Percentiles rank a stretch among this genome's conserved stretches.
Evolutionary conservation across 2,113 vertebrate species (phyloP).

Genomic region (Oreotrochilus melanogaster): DNA sequence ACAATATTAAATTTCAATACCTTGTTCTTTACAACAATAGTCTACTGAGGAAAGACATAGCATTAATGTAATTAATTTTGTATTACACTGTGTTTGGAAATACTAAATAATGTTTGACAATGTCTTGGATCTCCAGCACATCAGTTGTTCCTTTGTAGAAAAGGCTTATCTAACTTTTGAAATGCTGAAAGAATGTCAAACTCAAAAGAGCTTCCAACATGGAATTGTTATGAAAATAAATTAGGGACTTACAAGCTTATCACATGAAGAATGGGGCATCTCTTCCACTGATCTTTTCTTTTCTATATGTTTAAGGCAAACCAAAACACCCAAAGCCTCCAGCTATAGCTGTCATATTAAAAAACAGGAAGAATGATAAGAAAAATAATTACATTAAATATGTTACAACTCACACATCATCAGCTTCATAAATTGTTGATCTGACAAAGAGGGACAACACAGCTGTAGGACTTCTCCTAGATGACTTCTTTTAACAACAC

Average conservation of each 20-base stretch:
- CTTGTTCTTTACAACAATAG: not conserved
- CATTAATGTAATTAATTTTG: not conserved
- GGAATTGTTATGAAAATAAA: not conserved
- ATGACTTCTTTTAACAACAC: constrained; percentile 34
- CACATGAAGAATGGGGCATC: not conserved
- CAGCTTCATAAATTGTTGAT: constrained; percentile 56
- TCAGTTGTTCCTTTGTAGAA: not conserved
- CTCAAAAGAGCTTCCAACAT: not conserved
- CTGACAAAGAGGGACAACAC: constrained; percentile 57
- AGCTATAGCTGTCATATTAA: not conserved
- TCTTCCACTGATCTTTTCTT: not conserved
- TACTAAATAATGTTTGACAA: not conserved
- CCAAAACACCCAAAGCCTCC: not conserved
- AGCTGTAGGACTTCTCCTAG: constrained; percentile 64
- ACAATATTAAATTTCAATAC: not conserved
- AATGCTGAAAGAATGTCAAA: not conserved
- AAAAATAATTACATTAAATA: not conserved
- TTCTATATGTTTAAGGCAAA: not conserved
- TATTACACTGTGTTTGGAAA: not conserved
- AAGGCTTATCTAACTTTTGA: not conserved
- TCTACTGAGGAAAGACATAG: not conserved
- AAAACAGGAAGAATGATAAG: not conserved
- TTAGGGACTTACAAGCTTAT: not conserved
- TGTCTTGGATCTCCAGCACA: not conserved
- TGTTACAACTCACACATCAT: not conserved